Evolutionary conservation across 2,888 invertebrate species (phyloP).

Genomic region (Seladonia tumulorum): DNA sequence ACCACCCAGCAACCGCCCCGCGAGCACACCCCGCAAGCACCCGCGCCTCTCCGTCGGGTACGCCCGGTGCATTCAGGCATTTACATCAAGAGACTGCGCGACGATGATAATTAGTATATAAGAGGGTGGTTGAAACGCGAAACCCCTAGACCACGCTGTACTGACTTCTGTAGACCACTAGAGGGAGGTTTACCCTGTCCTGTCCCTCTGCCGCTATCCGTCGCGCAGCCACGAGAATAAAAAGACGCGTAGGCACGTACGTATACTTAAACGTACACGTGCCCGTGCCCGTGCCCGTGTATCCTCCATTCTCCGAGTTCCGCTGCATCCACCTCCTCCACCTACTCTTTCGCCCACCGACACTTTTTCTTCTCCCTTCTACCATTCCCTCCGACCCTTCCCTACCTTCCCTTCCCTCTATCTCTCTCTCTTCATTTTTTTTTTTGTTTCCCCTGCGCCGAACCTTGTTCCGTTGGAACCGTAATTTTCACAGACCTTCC

Average conservation of each 20-base stretch:
- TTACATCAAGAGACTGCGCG: slow-evolving; percentile 80
- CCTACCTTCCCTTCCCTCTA: not conserved
- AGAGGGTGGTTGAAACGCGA: slow-evolving; percentile 79
- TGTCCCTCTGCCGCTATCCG: slow-evolving; percentile 61
- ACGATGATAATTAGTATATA: slow-evolving; percentile 83
- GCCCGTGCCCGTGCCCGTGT: slow-evolving; percentile 7
- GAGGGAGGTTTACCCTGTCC: slow-evolving; percentile 72
- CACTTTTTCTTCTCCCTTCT: slow-evolving; percentile 1
- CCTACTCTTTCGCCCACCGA: not conserved
- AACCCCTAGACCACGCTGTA: slow-evolving; percentile 79
- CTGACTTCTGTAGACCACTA: slow-evolving; percentile 82
- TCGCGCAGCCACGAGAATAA: slow-evolving; percentile 68
- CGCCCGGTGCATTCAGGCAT: slow-evolving; percentile 79
- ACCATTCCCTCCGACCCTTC: not conserved
- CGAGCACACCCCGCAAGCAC: slow-evolving; percentile 14
- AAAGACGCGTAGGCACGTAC: slow-evolving; percentile 69
- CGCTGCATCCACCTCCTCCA: not conserved
- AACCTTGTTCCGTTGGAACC: slow-evolving; percentile 21
- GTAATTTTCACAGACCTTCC: slow-evolving; percentile 11
- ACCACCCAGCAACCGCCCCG: slow-evolving; percentile 12
- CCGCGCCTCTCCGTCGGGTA: slow-evolving; percentile 51
- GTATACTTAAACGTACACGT: slow-evolving; percentile 54
- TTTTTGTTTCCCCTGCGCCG: slow-evolving; percentile 7
- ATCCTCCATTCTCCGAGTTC: slow-evolving; percentile 38
- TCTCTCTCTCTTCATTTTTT: not conserved